Evolutionary conservation across 2,888 invertebrate species (phyloP), one percentile per base, ranked within the genome.

Genomic region (Orgyia antiqua): DNA sequence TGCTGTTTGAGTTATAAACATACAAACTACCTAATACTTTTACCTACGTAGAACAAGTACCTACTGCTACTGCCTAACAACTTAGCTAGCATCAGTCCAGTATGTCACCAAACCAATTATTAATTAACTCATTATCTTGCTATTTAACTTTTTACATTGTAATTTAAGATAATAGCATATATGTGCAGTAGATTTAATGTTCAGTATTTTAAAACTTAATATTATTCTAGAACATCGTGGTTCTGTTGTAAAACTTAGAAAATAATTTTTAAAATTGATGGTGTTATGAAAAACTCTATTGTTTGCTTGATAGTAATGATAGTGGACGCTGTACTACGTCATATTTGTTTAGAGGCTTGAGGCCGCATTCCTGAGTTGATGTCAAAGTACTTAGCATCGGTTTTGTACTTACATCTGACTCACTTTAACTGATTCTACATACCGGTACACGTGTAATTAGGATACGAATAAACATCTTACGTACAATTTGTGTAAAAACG

Each of bases 351-450:
- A 58, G 57, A 68, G 56, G 69, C 68, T 70, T 68, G 77, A 68
- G 59, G 65, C 69, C 71, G 54, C 80, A 83, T 83, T 80, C 83
- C 73, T 55, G 45, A 58, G 62, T 59, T 70, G 69, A 74, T 77
- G 80, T 75, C 80, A 72, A 69, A 75, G 69, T 73, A 77, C 68
- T 74, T 68, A 68, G 60, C 60, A 57, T 46, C 48, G 42, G 52
- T 53, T 46, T 44, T 48, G 33, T 36, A 47, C 34, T 21, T 35
- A 36, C 33, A 44, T 35, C 38, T 47, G 57, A 54, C 47, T 57
- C 50, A 47, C 33, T 41, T 31, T 12, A 42, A 45, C 39, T 15
- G 10, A 10, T 4, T 6, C 30, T 37, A 25, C 17, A 39, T 25
- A 27, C 39, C 39, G 41, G 36, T 32, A 42, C 42, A 39, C 39